Conservation (phyloP, 2,113 vertebrate genomes). For the Anguilla rostrata region DNA sequence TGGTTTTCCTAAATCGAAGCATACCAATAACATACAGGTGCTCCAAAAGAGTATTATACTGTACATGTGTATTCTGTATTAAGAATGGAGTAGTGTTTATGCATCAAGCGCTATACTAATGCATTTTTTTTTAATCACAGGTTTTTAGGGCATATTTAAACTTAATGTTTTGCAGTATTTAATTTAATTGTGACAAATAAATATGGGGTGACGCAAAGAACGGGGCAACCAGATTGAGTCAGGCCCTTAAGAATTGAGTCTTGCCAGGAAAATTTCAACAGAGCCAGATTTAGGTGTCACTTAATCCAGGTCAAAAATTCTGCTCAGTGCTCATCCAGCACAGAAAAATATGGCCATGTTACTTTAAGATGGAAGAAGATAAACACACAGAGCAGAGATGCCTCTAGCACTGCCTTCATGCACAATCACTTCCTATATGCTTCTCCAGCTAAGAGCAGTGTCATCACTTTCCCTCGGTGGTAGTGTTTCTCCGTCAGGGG, state of each 20-base stretch:
- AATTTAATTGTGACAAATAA: neutral
- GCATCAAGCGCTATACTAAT: no score
- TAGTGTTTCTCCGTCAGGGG: neutral
- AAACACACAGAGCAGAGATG: neutral
- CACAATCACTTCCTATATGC: conserved; percentile 13
- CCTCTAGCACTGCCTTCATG: neutral
- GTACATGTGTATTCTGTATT: neutral
- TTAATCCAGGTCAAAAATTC: neutral
- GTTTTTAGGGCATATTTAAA: no score
- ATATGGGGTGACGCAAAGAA: neutral
- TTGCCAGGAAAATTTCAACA: neutral
- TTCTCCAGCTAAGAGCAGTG: neutral
- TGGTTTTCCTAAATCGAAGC: no score
- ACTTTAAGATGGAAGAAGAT: neutral
- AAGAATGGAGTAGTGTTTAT: no score
- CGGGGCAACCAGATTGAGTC: neutral
- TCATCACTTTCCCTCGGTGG: neutral
- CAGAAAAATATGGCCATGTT: neutral
- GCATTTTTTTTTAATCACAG: no score
- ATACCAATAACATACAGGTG: no score
- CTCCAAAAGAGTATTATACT: no score
- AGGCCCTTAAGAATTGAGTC: neutral
- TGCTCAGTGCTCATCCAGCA: neutral
- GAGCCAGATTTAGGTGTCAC: neutral
- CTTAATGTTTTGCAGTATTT: neutral